Evolutionary conservation across 2,797 vertebrate genomes (phyloP).

Genomic region (Oreochromis grahami): DNA sequence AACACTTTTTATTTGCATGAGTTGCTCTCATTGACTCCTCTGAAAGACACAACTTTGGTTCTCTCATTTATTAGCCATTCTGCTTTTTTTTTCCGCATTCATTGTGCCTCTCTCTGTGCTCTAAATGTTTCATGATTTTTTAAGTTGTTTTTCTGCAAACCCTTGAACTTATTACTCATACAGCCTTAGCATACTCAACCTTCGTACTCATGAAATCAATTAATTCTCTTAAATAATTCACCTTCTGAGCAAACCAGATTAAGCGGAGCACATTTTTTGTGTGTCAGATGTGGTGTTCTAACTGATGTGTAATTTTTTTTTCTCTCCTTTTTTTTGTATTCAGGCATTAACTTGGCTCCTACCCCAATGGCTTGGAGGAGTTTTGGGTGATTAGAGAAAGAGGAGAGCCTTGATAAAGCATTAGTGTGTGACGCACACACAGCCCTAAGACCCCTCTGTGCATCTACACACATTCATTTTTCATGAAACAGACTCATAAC

Average conservation of each 20-base stretch:
- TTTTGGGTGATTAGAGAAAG: slow-evolving; percentile 78
- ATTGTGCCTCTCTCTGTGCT: slow-evolving; percentile 71
- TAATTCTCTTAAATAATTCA: slow-evolving; percentile 85
- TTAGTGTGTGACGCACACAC: slow-evolving; percentile 65
- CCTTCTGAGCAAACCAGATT: slow-evolving; percentile 76
- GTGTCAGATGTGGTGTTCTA: slow-evolving; percentile 65
- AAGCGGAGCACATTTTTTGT: slow-evolving; percentile 67
- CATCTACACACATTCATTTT: slow-evolving; percentile 83
- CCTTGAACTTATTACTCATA: slow-evolving; percentile 77
- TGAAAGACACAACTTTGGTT: slow-evolving; percentile 62
- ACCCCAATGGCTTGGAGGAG: slow-evolving; percentile 63
- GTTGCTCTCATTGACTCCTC: slow-evolving; percentile 50
- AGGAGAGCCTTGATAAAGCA: slow-evolving; percentile 77
- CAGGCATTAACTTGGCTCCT: slow-evolving; percentile 71
- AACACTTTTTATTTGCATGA: slow-evolving; percentile 52
- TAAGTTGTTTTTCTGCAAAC: slow-evolving; percentile 77
- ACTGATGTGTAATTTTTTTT: slow-evolving; percentile 57
- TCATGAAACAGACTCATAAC: slow-evolving; percentile 82
- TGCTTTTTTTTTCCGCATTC: slow-evolving; percentile 46
- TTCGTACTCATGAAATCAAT: slow-evolving; percentile 82
- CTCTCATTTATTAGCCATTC: slow-evolving; percentile 75
- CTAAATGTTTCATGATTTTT: slow-evolving; percentile 84
- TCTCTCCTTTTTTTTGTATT: slow-evolving; percentile 35
- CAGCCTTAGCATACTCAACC: slow-evolving; percentile 77
- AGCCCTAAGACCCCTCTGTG: slow-evolving; percentile 71